A percentile compares a stretch with the other conserved stretches of the same genome.
Conservation (phyloP, 1,140 invertebrate genomes). For the Formica selysi region DNA sequence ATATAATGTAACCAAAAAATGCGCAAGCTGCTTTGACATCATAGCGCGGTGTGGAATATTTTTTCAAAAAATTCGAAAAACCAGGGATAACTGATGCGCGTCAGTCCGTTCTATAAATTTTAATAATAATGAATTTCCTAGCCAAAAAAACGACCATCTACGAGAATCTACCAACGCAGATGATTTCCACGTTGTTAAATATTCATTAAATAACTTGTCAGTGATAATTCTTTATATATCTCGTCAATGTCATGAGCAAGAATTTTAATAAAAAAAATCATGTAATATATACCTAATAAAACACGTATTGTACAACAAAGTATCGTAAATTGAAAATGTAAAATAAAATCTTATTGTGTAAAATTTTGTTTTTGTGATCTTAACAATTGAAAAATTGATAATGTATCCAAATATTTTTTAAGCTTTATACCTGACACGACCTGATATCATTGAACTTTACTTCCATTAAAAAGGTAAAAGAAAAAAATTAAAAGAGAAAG, state of each 20-base stretch:
- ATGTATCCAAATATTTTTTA: too few species aligned
- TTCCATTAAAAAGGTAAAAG: too few species aligned
- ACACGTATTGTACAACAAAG: neutral
- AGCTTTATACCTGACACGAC: too few species aligned
- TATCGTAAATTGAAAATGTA: too few species aligned
- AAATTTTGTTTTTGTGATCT: too few species aligned
- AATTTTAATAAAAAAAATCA: neutral
- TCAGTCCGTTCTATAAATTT: conserved; percentile 36
- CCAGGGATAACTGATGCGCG: conserved; percentile 42
- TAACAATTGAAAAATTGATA: too few species aligned
- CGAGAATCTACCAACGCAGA: conserved; percentile 5
- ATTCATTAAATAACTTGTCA: conserved; percentile 48
- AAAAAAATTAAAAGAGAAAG: too few species aligned
- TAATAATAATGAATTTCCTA: conserved; percentile 42
- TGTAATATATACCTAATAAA: neutral
- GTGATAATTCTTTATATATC: conserved; percentile 4
- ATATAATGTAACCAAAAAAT: conserved; percentile 17
- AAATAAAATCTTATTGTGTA: too few species aligned
- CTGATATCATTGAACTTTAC: too few species aligned
- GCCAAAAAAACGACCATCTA: neutral
- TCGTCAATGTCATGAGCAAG: neutral
- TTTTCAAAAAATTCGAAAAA: conserved; percentile 37
- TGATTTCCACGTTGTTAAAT: conserved; percentile 32
- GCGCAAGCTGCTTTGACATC: conserved; percentile 42
- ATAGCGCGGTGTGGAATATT: conserved; percentile 29